Percentiles rank a stretch among this genome's conserved stretches.
Conservation (phyloP, 2,113 vertebrate genomes). For the Nesoenas mayeri region DNA sequence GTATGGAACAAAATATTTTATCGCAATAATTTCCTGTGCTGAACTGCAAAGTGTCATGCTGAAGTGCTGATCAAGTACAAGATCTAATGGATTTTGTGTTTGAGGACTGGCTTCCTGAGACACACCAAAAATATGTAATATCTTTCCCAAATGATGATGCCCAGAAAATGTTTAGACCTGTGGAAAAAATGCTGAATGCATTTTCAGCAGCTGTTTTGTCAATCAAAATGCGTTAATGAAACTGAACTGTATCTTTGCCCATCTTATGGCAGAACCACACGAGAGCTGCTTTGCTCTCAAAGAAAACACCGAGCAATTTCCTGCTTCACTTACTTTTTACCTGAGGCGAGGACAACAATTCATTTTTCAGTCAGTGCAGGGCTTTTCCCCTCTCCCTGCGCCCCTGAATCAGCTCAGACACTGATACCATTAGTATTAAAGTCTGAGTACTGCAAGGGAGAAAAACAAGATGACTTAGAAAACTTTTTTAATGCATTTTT, state of each 20-base stretch:
- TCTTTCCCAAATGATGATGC: background rate
- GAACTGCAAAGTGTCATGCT: background rate
- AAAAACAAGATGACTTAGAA: background rate
- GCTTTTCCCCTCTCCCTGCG: constrained; percentile 4
- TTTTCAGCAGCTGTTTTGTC: constrained; percentile 50
- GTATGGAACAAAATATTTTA: background rate
- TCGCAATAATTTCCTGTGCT: background rate
- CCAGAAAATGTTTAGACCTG: background rate
- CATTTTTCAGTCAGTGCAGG: constrained; percentile 17
- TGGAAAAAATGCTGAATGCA: background rate
- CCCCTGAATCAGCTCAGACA: background rate
- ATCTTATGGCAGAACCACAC: background rate
- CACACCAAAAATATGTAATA: background rate
- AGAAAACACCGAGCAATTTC: constrained; percentile 61
- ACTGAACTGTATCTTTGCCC: background rate
- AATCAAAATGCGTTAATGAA: constrained; percentile 3
- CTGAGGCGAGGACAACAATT: constrained; percentile 42
- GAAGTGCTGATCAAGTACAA: background rate
- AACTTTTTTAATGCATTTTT: background rate
- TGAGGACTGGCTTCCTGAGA: background rate
- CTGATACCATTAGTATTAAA: background rate
- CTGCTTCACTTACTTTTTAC: constrained; percentile 51
- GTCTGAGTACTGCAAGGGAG: background rate
- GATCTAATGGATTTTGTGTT: background rate
- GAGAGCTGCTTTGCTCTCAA: constrained; percentile 32